A percentile compares a stretch with the other conserved stretches of the same genome.
These are phyloP conservation scores for Elgaria multicarinata DNA, from an alignment of 2,113 vertebrate genomes.

Conservation along the genomic window DNA sequence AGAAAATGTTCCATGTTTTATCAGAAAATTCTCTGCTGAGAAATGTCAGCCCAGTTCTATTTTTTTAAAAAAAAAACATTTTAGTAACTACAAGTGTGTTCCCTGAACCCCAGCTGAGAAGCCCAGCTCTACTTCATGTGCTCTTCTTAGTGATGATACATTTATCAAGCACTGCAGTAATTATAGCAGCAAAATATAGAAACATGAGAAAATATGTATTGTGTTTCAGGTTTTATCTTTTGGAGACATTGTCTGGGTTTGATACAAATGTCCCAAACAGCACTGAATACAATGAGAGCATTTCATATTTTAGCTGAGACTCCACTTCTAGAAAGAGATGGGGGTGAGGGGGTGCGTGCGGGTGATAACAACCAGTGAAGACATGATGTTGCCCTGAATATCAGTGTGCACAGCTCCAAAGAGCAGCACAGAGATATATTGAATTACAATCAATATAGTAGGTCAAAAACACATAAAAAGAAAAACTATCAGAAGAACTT, in stretches of 20 bases:
- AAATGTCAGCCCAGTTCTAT: too few species aligned
- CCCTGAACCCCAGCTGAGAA: constrained; percentile 4
- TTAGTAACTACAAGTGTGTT: background rate
- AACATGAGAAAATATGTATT: constrained; percentile 55
- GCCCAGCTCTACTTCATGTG: constrained; percentile 30
- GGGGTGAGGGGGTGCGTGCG: too few species aligned
- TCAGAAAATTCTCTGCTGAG: too few species aligned
- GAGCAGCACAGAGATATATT: background rate
- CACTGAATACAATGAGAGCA: constrained; percentile 2
- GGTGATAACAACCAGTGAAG: too few species aligned
- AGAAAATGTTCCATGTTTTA: too few species aligned
- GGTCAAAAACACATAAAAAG: background rate
- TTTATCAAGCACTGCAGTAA: constrained; percentile 49
- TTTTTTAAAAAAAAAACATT: too few species aligned
- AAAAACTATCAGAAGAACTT: background rate
- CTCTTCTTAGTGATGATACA: constrained; percentile 28
- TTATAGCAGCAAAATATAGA: constrained; percentile 44
- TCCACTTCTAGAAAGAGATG: background rate
- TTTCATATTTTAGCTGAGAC: background rate
- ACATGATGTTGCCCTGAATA: background rate
- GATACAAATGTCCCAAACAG: constrained; percentile 31
- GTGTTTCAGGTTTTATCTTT: constrained; percentile 46
- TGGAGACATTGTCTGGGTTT: background rate
- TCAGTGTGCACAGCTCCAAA: background rate
- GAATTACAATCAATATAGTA: background rate